Base-by-base conservation (phyloP, 2,888 invertebrate genomes). In the Alloplasta piceator region DNA sequence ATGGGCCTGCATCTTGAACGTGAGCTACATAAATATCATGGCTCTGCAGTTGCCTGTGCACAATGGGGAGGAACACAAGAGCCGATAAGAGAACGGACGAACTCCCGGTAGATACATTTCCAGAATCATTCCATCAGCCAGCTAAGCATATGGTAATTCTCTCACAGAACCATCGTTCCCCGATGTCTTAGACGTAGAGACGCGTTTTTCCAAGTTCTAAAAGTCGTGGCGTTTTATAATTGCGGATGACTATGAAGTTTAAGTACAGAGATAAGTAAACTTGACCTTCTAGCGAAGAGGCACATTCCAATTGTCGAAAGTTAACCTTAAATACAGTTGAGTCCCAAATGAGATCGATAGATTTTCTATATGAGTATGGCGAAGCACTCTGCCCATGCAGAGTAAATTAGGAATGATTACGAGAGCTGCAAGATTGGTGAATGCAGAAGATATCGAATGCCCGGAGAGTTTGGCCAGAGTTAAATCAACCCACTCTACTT, bases 81-180 rank as follows among this genome's bases (percentile, higher is more conserved):
- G 52, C 78, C 83, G 86, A 86, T 86, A 85, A 85, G 66, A 56
- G 71, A 56, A 38, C 52, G 68, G 61, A 67, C 58, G 80, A 83
- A 83, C 78, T 71, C 80, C 50, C 63, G 14, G 73, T 39, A 64
- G 70, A 68, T 78, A 77, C 66, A 83, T 83, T 85, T 78, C 80
- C 84, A 77, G 72, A 52, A 26, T 79, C 48, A 71, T 79, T 58
- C 55, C 55, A n/a, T 56, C 66, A 67, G 71, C 71, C 71, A 63
- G 41, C 36, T 38, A 0, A 60, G 14, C 6, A 58, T 38, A 14
- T 50, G 60, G 66, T 46, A 26, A 26, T 26, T 26, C 26, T 26
- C 3, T 1, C 26, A 26, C 1, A 26, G 26, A 26, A 26, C 3
- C 26, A 26, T 26, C 26, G 26, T 26, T 26, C 26, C 26, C 3